Base-by-base conservation (phyloP, 1,140 invertebrate species). In the Elysia chlorotica region DNA sequence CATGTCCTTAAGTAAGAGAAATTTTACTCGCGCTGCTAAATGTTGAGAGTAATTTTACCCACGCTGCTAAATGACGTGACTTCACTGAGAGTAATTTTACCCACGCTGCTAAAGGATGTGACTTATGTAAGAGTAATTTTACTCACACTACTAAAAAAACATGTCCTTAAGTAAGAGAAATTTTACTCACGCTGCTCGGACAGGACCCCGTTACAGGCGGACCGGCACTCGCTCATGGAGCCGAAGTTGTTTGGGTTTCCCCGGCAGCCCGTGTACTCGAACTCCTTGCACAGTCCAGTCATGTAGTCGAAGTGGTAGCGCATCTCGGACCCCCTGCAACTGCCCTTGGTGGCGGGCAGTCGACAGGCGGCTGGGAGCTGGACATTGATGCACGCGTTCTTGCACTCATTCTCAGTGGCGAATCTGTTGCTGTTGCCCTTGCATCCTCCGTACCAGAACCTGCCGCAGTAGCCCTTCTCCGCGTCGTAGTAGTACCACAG, bases 311-410 rank as follows among this genome's bases (percentile, higher is more conserved):
- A 91, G 79, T 85, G 89, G 82, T 85, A 91, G 6, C 89, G 81
- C 31, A 73, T 78, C 54, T 89, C 72, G 30, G 74, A 71, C 4
- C 75, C 78, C 28, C 71, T 31, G 48, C 83, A 84, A 0, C 54
- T 53, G 4, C 83, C 83, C 37, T 61, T 41, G 2, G 74, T 75
- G 31, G 66, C 63, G 6, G 76, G 77, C 57, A 76, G 53, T 19
- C 59, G 48, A 63, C 82, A 84, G n/a, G 76, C 71, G 4, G 76
- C 80, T 82, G 70, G 19, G n/a, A n/a, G n/a, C n/a, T n/a, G n/a
- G n/a, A n/a, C n/a, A n/a, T 48, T 87, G 83, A 96, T 96, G n/a
- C 91, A 89, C 37, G 90, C 88, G 82, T 94, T 96, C 30, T 79
- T 63, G 66, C 87, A 87, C 48, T 76, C 74, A 19, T 70, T 63